Conservation (phyloP, 2,888 invertebrate genomes). For the Prosopocoilus inquinatus region DNA sequence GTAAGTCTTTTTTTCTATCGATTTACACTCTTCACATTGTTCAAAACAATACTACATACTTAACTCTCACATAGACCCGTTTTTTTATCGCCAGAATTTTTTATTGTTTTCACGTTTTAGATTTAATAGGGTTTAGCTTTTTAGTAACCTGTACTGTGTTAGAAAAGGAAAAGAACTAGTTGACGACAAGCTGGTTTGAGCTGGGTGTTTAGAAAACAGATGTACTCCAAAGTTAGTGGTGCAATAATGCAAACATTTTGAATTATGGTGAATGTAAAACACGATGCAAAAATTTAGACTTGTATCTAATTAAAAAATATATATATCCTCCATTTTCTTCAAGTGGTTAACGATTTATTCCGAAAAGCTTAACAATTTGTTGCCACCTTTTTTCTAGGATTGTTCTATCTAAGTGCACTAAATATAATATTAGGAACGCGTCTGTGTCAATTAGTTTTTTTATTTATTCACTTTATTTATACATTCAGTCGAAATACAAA, state of each 20-base stretch:
- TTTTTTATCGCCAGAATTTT: neutral
- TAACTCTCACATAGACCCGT: neutral
- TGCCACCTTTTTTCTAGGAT: too few species aligned
- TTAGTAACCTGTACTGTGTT: conserved; percentile 41
- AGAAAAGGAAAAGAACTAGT: conserved; percentile 20
- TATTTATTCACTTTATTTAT: too few species aligned
- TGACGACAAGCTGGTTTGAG: conserved; percentile 52
- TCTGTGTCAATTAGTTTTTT: too few species aligned
- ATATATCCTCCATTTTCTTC: too few species aligned
- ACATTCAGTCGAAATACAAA: too few species aligned
- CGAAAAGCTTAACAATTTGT: too few species aligned
- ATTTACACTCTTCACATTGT: conserved; percentile 17
- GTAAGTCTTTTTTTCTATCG: conserved; percentile 21
- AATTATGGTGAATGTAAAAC: conserved; percentile 3
- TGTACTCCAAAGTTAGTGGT: conserved; percentile 13
- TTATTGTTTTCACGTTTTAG: conserved; percentile 7
- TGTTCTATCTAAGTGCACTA: too few species aligned
- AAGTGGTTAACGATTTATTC: too few species aligned
- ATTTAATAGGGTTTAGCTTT: conserved; percentile 3
- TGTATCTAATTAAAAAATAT: neutral
- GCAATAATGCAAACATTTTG: conserved; percentile 16
- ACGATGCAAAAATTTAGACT: conserved; percentile 24
- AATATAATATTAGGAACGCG: too few species aligned
- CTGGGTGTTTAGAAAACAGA: conserved; percentile 49
- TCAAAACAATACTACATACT: conserved; percentile 9